A percentile compares a stretch with the other conserved stretches of the same genome.
Evolutionary conservation across 2,888 invertebrate species (phyloP).

Genomic region (Agriotes lineatus): DNA sequence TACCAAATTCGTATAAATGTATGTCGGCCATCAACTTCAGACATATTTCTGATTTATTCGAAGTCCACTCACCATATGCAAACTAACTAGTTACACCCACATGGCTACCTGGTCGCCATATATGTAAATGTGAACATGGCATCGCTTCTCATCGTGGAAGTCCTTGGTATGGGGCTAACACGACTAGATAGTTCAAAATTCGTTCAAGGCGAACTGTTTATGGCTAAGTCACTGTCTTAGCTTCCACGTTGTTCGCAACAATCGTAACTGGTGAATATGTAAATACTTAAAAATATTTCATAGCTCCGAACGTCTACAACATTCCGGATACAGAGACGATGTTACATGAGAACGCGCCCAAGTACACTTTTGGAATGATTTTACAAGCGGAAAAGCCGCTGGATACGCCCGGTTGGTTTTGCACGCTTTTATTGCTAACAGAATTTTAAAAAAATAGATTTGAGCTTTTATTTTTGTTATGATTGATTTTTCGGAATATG

Average conservation of each 20-base stretch:
- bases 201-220: too few relatives aligned
- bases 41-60: too few relatives aligned
- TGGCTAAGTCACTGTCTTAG: neutral
- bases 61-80: too few relatives aligned
- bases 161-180: too few relatives aligned
- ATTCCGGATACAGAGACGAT: constrained; percentile 71
- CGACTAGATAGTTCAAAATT: too few relatives aligned
- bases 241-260: neutral
- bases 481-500: constrained; percentile 5
- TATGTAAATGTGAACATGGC: neutral
- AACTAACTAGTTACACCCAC: too few relatives aligned
- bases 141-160: neutral
- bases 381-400: constrained; percentile 71
- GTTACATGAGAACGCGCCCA: constrained; percentile 70
- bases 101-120: too few relatives aligned
- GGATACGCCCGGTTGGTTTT: constrained; percentile 68
- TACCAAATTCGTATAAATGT: too few relatives aligned
- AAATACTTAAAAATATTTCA: neutral
- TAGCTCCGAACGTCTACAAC: constrained; percentile 68
- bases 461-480: neutral
- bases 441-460: neutral
- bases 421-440: neutral
- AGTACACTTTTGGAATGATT: constrained; percentile 78
- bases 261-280: neutral
- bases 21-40: too few relatives aligned